Base-by-base conservation (phyloP, 2,113 vertebrate genomes). In the Perca flavescens region DNA sequence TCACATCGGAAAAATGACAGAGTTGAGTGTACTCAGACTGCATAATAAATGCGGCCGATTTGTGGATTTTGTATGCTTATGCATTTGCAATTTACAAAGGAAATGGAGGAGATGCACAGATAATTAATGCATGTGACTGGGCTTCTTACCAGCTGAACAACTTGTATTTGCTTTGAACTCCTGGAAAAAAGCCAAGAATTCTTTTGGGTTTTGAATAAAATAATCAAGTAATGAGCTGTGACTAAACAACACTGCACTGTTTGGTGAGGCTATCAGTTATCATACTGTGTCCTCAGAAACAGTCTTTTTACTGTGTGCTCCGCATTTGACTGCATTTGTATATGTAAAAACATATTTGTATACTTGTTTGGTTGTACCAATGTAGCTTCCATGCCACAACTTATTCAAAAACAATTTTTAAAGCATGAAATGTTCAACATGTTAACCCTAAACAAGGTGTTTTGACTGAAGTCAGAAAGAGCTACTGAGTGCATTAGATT, bases 281-380 rank as follows among this genome's bases (percentile, higher is more conserved):
- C 40, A 43, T 43, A 11, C 40, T 11, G 40, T 43, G 9, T 43
- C 10, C 40, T 43, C 40, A 43, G 50, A 52, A 9, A 19, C 6
- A 8, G 4, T 46, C 46, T 67, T 36, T 19, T 17, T 54, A 34
- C 21, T 31, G 63, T 80, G n/a, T 13, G 47, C 0, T 61, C 43
- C 22, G 47, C 14, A 66, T 34, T 5, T 43, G 40, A 43, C 40
- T 43, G 10, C 40, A 79, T 81, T 74, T 84, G 36, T 11, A 63
- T 72, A 74, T 75, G 65, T 14, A 67, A 74, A 78, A 19, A 36
- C 34, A 47, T 2, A 15, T 62, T 73, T 73, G 47, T 36, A 46
- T 64, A 53, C 40, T 40, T 40, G 13, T 46, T 54, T 43, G 43
- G 36, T 2, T 53, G 1, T 16, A 25, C 16, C 47, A 53, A 50